Percentiles rank a stretch among this genome's conserved stretches.
Conservation (phyloP, 1,140 invertebrate genomes). For the Akabosia matsudoensis region DNA sequence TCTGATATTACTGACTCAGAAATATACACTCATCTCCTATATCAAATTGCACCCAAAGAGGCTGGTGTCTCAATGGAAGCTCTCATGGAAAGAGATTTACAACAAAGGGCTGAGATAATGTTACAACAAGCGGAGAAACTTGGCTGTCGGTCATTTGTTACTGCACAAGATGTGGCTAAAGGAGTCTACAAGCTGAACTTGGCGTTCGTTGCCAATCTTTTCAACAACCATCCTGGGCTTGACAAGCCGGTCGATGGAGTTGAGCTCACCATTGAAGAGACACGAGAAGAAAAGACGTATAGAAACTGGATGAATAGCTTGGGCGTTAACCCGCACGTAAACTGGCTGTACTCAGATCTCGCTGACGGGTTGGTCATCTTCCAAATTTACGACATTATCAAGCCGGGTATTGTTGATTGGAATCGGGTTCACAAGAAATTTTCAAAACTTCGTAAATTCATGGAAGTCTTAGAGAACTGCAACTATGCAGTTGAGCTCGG, state of each 20-base stretch:
- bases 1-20: conserved; percentile 91
- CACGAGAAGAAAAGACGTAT: conserved; percentile 92
- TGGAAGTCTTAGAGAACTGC: conserved; percentile 97
- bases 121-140: conserved; percentile 93
- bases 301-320: conserved; percentile 99
- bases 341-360: conserved; percentile 96
- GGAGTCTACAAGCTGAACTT: conserved; percentile 97
- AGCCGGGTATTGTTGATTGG: conserved; percentile 95
- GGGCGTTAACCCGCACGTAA: conserved; percentile 92
- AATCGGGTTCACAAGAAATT: conserved; percentile 71
- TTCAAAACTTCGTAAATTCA: conserved; percentile 71
- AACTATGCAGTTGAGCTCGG: conserved; percentile 97
- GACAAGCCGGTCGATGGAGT: conserved; percentile 66
- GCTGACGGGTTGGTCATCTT: conserved; percentile 96
- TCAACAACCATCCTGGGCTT: conserved; percentile 94
- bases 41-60: conserved; percentile 89
- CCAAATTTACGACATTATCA: conserved; percentile 96
- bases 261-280: conserved; percentile 79
- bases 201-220: conserved; percentile 98
- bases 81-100: conserved; percentile 71
- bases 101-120: conserved; percentile 89
- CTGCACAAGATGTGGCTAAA: conserved; percentile 88
- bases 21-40: conserved; percentile 87
- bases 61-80: conserved; percentile 79
- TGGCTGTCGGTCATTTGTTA: conserved; percentile 90